phyloP scores from a whole-genome alignment of 1,140 invertebrate species.

The Drosophila lacertosa region DNA sequence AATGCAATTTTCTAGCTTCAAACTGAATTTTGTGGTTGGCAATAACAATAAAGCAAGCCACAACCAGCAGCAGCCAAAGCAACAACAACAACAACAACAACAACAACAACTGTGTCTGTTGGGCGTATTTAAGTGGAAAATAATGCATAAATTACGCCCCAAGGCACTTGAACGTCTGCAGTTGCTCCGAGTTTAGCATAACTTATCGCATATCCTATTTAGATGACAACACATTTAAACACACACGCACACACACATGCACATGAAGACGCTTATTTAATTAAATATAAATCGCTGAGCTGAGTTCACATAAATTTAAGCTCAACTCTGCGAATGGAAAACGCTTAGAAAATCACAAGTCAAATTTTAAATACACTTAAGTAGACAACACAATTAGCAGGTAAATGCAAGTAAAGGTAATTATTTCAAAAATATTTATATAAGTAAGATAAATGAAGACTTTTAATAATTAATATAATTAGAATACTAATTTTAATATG shows the following conservation, averaged over 20 bases:
- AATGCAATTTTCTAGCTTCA: conserved; percentile 32
- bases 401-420: too few relatives aligned
- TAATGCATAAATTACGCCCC: conserved; percentile 75
- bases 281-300: conserved; percentile 75
- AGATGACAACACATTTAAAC: conserved; percentile 47
- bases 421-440: too few relatives aligned
- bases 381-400: not conserved
- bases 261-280: conserved; percentile 57
- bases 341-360: not conserved
- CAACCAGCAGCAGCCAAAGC: conserved; percentile 4
- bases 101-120: conserved; percentile 11
- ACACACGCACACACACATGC: conserved; percentile 20
- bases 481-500: too few relatives aligned
- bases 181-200: conserved; percentile 44
- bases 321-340: conserved; percentile 29
- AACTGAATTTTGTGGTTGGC: conserved; percentile 22
- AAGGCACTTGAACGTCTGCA: conserved; percentile 47
- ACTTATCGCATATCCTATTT: conserved; percentile 77
- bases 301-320: conserved; percentile 69
- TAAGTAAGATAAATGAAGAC: too few relatives aligned
- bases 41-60: conserved; percentile 41
- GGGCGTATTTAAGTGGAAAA: conserved; percentile 55
- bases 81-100: conserved; percentile 4
- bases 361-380: conserved; percentile 13
- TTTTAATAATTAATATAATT: too few relatives aligned